phyloP scores from a whole-genome alignment of 2,797 vertebrate species.

The Microhierax caerulescens region DNA sequence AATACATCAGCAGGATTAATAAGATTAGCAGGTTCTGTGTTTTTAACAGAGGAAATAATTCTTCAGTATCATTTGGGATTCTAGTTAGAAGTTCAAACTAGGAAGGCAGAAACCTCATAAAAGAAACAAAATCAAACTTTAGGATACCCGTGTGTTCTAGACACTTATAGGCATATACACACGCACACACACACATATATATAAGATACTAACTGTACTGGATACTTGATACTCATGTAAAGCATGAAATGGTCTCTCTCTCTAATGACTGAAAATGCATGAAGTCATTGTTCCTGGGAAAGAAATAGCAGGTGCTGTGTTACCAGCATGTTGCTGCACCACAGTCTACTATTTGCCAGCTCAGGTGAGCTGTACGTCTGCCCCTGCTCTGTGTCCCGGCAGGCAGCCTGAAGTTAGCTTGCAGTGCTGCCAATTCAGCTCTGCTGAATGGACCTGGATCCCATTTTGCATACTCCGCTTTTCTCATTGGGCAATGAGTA shows the following conservation, averaged over 20 bases:
- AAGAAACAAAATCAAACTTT: background rate
- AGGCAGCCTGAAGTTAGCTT: background rate
- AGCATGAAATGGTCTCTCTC: background rate
- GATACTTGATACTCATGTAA: background rate
- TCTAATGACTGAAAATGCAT: background rate
- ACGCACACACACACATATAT: background rate
- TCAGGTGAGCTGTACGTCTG: background rate
- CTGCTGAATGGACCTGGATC: background rate
- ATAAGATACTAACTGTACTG: background rate
- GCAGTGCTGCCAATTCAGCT: background rate
- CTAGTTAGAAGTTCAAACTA: background rate
- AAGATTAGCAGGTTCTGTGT: background rate
- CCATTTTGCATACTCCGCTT: background rate
- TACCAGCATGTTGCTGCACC: background rate
- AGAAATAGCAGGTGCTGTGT: background rate
- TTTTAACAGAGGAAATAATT: background rate
- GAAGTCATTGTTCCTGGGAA: background rate
- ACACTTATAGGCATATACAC: background rate
- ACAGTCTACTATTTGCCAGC: background rate
- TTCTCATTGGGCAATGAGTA: background rate
- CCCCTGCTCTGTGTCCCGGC: background rate
- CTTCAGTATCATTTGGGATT: background rate
- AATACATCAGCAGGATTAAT: background rate
- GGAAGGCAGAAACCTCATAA: background rate
- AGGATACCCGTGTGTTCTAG: background rate